A percentile compares a stretch with the other conserved stretches of the same genome.
These are phyloP conservation scores for Actenoides hombroni DNA, from an alignment of 2,113 vertebrate genomes.

Conservation along the genomic window DNA sequence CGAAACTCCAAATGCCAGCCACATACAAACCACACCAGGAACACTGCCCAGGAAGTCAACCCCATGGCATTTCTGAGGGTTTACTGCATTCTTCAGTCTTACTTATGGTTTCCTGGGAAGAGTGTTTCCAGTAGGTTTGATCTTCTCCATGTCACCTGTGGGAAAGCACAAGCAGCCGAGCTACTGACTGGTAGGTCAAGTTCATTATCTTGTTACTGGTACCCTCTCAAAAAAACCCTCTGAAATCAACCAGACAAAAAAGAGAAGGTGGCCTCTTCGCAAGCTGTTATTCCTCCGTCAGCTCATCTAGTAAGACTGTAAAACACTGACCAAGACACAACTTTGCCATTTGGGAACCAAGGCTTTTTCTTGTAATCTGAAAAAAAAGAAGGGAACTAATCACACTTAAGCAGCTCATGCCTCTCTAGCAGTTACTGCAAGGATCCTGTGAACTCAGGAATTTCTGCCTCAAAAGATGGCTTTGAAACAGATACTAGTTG, in stretches of 20 bases:
- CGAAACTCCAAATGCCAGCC: neutral
- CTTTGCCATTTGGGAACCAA: neutral
- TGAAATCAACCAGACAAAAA: neutral
- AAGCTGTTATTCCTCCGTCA: neutral
- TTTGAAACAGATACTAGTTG: neutral
- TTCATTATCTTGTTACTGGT: neutral
- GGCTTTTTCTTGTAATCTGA: neutral
- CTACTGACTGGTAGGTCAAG: neutral
- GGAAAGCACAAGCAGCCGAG: neutral
- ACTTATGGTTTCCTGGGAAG: neutral
- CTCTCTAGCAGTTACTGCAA: fast-evolving
- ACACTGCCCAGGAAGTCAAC: neutral
- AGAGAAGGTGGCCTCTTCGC: neutral
- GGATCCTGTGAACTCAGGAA: fast-evolving
- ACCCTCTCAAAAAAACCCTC: neutral
- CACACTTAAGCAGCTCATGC: fast-evolving
- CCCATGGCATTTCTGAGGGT: neutral
- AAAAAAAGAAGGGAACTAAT: neutral
- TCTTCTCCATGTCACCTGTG: neutral
- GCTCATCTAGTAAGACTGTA: neutral
- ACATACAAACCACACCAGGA: neutral
- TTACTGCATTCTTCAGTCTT: neutral
- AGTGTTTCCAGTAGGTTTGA: neutral
- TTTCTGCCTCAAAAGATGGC: neutral
- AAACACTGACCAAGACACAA: neutral